Base-by-base conservation (phyloP, 2,113 vertebrate species). In the Dendropsophus ebraccatus region DNA sequence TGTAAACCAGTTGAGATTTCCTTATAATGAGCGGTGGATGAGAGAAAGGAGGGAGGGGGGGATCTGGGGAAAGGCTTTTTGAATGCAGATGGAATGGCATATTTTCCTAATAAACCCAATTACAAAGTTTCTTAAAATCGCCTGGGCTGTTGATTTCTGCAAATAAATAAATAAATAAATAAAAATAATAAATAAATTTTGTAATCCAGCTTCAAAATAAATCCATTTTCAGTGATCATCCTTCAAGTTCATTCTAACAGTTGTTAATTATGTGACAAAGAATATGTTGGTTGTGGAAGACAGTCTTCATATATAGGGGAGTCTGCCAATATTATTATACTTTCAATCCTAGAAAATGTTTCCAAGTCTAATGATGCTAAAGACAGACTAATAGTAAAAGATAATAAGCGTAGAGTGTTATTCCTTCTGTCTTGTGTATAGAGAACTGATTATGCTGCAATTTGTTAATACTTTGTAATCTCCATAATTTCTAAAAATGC, bases 191-290 rank as follows among this genome's bases (percentile, higher is more conserved):
- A n/a, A n/a, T n/a, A n/a, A n/a, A 65, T 72, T 19, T 69, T 90
- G 62, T 30, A 79, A 56, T 58, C 25, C 47, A 78, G 17, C 45
- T 32, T 65, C 47, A 72, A 35, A 54, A 82, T 32, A 62, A 72
- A 50, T 13, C 23, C 4, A 79, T 1, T 58, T 37, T 28, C 49
- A 1, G 41, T 41, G 67, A 41, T 37, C 2, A 37, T 11, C 14
- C 67, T 41, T 37, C 19, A 30, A 52, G 47, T 76, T 50, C 49
- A 76, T 28, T 4, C 25, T 76, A 28, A 52, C 30, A n/a, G 4
- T 52, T 76, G 45, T 17, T 19, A 76, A 52, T 76, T 52, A 52
- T 52, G 47, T 76, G n/a, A 30, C 21, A 47, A 45, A 16, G 41
- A 74, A 74, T 19, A 49, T 13, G 12, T 16, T 49, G 72, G 0